These are phyloP conservation scores for Stenodera caucasica DNA, from an alignment of 2,888 invertebrate genomes.

Conservation along the genomic window DNA sequence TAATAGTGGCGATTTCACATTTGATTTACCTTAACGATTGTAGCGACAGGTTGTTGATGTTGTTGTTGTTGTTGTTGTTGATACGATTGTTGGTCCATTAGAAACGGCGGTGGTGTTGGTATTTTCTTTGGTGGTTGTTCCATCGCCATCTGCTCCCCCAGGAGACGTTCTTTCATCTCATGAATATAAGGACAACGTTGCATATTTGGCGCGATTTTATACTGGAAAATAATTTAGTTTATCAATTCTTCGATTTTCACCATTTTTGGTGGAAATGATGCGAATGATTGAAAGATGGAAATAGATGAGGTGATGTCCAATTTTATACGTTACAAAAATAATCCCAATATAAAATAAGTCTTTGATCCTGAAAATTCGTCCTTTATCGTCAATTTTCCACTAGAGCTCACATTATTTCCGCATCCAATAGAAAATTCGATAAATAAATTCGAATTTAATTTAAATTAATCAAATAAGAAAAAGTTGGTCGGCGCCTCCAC, in stretches of 20 bases:
- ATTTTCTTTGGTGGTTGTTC: constrained; percentile 61
- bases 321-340: not conserved
- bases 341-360: not conserved
- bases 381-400: too few species aligned
- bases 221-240: constrained; percentile 45
- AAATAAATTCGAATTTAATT: too few species aligned
- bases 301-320: too few species aligned
- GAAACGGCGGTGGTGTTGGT: constrained; percentile 54
- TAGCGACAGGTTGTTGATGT: constrained; percentile 72
- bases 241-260: not conserved
- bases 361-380: not conserved
- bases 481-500: not conserved
- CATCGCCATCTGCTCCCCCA: constrained; percentile 71
- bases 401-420: too few species aligned
- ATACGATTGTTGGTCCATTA: constrained; percentile 54
- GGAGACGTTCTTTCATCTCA: constrained; percentile 90
- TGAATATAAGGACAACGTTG: constrained; percentile 90
- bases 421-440: too few species aligned
- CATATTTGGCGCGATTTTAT: constrained; percentile 66
- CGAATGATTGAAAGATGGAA: too few species aligned
- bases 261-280: too few species aligned
- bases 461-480: too few species aligned
- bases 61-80: constrained; percentile 56
- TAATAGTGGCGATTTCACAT: not conserved
- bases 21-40: constrained; percentile 81